Base-by-base conservation (phyloP, 64 coral and sea anemone genomes). In the Acropora yongei region DNA sequence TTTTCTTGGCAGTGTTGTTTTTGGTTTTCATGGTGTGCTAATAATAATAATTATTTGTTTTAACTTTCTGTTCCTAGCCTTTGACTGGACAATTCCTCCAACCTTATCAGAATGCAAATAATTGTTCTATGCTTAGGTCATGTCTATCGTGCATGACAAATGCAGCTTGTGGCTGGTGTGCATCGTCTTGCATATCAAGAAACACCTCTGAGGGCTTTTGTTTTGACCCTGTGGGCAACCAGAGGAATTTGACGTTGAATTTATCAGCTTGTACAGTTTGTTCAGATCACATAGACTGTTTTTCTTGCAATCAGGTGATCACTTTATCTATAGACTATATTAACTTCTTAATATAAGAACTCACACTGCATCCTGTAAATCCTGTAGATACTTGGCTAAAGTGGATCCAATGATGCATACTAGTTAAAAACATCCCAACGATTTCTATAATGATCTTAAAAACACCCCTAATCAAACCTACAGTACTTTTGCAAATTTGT, bases 131-230 rank as follows among this genome's bases (percentile, higher is more conserved):
- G 3, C 68, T 84, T 1, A 51, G 60, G 18, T 89, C 80, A 9
- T 99, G 97, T 73, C 68, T 96, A n/a, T 78, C 78, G 5, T 99
- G 97, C 67, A 91, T 99, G 91, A 86, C 92, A 30, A 92, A 99
- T 91, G 83, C 91, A 41, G 86, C 81, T 4, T 99, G 97, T 99
- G 97, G 94, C 0, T 99, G 97, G 97, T 99, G 97, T 80, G 30
- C 68, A 6, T 57, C 91, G 47, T 89, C 83, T 0, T 99, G 92
- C 66, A 6, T 91, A 77, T 91, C 50, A 93, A 72, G 92, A 80
- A 72, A 48, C 41, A 57, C 78, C 57, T 4, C 17, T 40, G 3
- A 39, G 6, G 58, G 30, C 7, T 44, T 65, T 5, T 96, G 94
- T 84, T 63, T 50, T 63, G 86, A 89, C 49, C 50, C 9, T 45